Base-by-base conservation (phyloP, 2,797 vertebrate genomes). In the Scolopax bukidnonensis region DNA sequence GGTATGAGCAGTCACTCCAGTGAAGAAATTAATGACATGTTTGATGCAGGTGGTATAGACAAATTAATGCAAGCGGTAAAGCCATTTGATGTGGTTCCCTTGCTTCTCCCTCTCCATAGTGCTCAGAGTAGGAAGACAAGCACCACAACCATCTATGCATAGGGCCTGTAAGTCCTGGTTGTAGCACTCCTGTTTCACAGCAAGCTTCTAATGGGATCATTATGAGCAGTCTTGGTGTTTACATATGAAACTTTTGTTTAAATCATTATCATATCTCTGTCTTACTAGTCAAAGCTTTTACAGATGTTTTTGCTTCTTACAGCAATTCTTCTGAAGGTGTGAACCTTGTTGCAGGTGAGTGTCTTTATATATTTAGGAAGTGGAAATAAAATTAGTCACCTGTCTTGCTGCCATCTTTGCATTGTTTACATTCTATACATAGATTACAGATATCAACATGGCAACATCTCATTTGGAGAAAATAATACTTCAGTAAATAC, bases 261-360 rank as follows among this genome's bases (percentile, higher is more conserved):
- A 60, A 12, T 74, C 11, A 14, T 23, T 61, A n/a, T 38, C 15
- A 5, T 23, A 17, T 21, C 4, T 38, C 4, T 19, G 27, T 64
- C 16, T 63, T 60, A 64, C 8, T 50, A 65, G 59, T 64, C 59
- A 84, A 79, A 89, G 80, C 32, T 73, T 68, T 96, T 64, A 96
- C 70, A 92, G 69, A 23, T 83, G 12, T 16, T 95, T 95, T n/a
- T 95, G 16, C 16, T 97, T 97, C 82, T 96, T 95, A 50, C 97
- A 98, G 98, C 59, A 95, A 70, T 90, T 94, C 96, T 79, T 98
- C 98, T 91, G 98, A 98, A 96, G 95, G 89, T 0, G 67, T 97
- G 64, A 96, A 94, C 50, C 98, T 98, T 60, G 97, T 98, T 74
- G 73, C 92, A 71, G 95, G 98, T 98, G 64, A 97, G 97, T 95